Evolutionary conservation across 2,113 vertebrate species (phyloP).

Genomic region (Sebastes fasciatus): DNA sequence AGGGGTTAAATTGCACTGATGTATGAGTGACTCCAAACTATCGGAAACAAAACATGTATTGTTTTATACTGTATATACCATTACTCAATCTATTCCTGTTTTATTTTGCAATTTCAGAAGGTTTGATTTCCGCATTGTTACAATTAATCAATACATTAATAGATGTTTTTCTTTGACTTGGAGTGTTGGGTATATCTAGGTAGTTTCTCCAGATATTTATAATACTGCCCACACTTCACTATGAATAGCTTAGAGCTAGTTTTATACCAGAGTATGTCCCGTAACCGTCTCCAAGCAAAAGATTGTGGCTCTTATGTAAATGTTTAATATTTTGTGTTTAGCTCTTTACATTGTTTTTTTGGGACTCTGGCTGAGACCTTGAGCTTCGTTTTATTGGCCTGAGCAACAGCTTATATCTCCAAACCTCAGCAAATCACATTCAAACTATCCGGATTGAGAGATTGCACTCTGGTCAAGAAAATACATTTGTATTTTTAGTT

Average conservation of each 20-base stretch:
- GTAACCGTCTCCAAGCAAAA: background rate
- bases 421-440: background rate
- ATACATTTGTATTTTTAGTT: constrained; percentile 6
- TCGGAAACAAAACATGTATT: background rate
- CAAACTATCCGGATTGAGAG: background rate
- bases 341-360: background rate
- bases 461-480: background rate
- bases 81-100: background rate
- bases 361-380: background rate
- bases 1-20: constrained; percentile 43
- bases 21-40: constrained; percentile 41
- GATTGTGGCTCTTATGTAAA: background rate
- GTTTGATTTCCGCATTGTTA: background rate
- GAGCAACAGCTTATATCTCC: background rate
- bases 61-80: background rate
- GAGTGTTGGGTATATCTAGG: background rate
- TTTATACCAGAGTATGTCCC: background rate
- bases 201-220: background rate
- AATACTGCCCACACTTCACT: background rate
- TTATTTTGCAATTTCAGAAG: background rate
- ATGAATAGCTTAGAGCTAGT: background rate
- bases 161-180: background rate
- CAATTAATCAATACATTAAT: background rate
- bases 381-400: background rate
- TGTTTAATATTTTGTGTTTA: background rate